Conservation (phyloP, 1,140 invertebrate genomes). For the Choristoneura fumiferana region DNA sequence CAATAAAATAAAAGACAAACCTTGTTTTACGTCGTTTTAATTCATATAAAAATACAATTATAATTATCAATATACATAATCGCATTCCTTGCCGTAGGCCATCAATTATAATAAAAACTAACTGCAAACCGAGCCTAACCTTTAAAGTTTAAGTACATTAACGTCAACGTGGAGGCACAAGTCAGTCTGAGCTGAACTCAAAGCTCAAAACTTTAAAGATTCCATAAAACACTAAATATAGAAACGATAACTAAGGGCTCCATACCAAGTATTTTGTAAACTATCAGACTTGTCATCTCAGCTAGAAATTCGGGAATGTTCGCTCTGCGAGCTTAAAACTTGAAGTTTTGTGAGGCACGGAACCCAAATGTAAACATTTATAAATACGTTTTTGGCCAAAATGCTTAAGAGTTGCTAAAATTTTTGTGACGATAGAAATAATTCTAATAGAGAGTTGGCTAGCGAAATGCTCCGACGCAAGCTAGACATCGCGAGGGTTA, state of each 20-base stretch:
- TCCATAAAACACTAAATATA: slow-evolving; percentile 23
- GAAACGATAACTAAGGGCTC: slow-evolving; percentile 22
- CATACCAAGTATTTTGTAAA: slow-evolving; percentile 1
- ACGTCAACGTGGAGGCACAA: slow-evolving; percentile 40
- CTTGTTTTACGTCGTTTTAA: slow-evolving; percentile 61
- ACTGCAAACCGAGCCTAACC: slow-evolving; percentile 43
- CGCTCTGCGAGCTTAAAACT: background rate
- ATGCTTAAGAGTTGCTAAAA: slow-evolving; percentile 11
- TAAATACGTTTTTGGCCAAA: slow-evolving; percentile 15
- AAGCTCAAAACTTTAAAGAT: slow-evolving; percentile 13
- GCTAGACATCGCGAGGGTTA: slow-evolving; percentile 25
- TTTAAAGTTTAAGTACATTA: slow-evolving; percentile 59
- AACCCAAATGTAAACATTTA: slow-evolving; percentile 3
- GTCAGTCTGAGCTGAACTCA: slow-evolving; percentile 42
- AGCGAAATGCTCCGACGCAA: slow-evolving; percentile 27
- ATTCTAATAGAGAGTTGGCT: slow-evolving; percentile 32
- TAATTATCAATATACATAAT: slow-evolving; percentile 67
- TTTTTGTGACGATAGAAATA: slow-evolving; percentile 36
- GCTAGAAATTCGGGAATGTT: slow-evolving; percentile 11
- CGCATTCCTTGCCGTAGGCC: slow-evolving; percentile 56
- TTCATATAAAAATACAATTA: slow-evolving; percentile 75
- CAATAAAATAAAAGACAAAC: background rate
- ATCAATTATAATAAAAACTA: slow-evolving; percentile 44
- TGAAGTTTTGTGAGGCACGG: background rate
- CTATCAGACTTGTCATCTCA: slow-evolving; percentile 17